Evolutionary conservation across 53 echinoderm and acorn worm genomes (phyloP).

Genomic region (Antedon mediterranea): DNA sequence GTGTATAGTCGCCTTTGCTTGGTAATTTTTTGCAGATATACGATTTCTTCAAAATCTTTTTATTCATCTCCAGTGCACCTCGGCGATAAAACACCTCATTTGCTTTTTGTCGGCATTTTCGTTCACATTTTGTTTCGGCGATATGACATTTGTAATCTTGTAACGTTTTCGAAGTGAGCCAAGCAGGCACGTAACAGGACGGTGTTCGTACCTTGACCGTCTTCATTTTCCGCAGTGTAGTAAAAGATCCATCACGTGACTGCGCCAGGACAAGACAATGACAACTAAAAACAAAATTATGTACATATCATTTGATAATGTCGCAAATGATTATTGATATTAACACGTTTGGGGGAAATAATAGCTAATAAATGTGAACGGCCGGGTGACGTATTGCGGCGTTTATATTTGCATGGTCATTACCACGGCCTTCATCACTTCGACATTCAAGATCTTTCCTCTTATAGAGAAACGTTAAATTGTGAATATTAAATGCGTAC

Average conservation of each 20-base stretch:
- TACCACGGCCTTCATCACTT: neutral
- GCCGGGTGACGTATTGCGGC: neutral
- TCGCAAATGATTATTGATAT: neutral
- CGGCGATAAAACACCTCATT: neutral
- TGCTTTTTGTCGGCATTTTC: neutral
- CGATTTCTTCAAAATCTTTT: neutral
- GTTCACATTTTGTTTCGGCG: neutral
- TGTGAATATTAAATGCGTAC: neutral
- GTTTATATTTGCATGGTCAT: neutral
- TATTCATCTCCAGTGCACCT: neutral
- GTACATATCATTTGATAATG: neutral
- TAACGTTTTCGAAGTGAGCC: neutral
- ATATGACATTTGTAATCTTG: neutral
- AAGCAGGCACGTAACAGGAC: neutral
- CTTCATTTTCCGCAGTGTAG: neutral
- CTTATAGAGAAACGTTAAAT: neutral
- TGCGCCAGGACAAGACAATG: neutral
- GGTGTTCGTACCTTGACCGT: neutral
- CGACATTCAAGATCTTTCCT: neutral
- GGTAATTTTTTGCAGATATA: neutral
- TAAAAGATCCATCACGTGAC: neutral
- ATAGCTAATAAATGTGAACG: neutral
- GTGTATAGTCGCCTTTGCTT: neutral
- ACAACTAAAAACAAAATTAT: neutral
- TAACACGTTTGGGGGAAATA: neutral